Base-by-base conservation (phyloP, 2,888 invertebrate genomes). In the Euzophera pinguis region DNA sequence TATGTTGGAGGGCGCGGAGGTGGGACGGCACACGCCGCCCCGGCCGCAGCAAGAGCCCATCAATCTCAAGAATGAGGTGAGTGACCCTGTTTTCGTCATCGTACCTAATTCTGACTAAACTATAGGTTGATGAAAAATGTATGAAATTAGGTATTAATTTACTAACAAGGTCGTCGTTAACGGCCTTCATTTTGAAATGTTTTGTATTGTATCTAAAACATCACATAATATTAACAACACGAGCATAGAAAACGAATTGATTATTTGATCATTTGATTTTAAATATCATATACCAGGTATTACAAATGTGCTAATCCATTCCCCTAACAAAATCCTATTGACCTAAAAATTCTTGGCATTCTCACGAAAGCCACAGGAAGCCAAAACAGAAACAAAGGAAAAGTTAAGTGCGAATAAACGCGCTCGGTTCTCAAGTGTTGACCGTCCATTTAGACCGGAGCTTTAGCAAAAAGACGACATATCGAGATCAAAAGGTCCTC, bases 1-100 rank as follows among this genome's bases (percentile, higher is more conserved):
- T 92, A 94, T 94, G 94, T 92, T 94, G 91, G 94, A 94, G 90
- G 94, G 94, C 84, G 91, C 92, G 85, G 92, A 92, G 81, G 93
- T 92, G 91, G 93, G 93, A 59, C 85, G 88, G 84, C 88, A 81
- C 80, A 81, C 90, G 86, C 86, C 90, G 86, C 89, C 90, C 81
- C 88, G 89, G 83, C 85, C 85, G 81, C 89, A 88, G 74, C 88
- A 85, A 75, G 89, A 90, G 81, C 90, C 90, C 78, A 90, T 90
- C 81, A 90, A 89, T 80, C 88, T 90, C 71, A 90, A 89, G 78
- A 87, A 89, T 89, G 89, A 89, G 88, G 88, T 87, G 60, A 78
- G 84, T 67, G 63, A 16, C 42, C 34, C 52, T 50, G 52, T 47
- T 55, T 32, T 53, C 29, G 48, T 13, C 38, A 48, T 22, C 2